These are phyloP conservation scores for Amorpha juglandis DNA, from an alignment of 2,888 invertebrate genomes.

Conservation along the genomic window DNA sequence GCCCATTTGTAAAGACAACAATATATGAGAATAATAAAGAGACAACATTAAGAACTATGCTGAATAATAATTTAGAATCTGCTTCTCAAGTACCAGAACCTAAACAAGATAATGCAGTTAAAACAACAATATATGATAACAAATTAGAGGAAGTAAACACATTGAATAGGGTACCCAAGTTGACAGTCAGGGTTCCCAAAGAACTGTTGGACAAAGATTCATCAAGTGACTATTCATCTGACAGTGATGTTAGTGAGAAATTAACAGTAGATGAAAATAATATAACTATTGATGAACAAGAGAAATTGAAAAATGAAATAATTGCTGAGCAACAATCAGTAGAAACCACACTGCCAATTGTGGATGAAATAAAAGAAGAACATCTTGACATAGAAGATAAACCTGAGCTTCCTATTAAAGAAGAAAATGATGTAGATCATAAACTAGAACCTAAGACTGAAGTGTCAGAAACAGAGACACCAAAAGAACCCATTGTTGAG, in stretches of 20 bases:
- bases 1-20: slow-evolving; percentile 77
- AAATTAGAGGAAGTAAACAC: slow-evolving; percentile 73
- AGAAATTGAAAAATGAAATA: slow-evolving; percentile 38
- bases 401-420: slow-evolving; percentile 50
- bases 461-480: slow-evolving; percentile 52
- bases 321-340: slow-evolving; percentile 31
- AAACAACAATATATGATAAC: slow-evolving; percentile 79
- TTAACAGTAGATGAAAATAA: slow-evolving; percentile 83
- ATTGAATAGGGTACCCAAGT: slow-evolving; percentile 86
- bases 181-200: slow-evolving; percentile 87
- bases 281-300: slow-evolving; percentile 46
- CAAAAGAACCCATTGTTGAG: slow-evolving; percentile 61
- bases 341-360: slow-evolving; percentile 36
- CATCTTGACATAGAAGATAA: slow-evolving; percentile 43
- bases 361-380: slow-evolving; percentile 45
- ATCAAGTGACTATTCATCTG: slow-evolving; percentile 81
- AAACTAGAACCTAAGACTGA: slow-evolving; percentile 67
- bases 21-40: slow-evolving; percentile 74
- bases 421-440: slow-evolving; percentile 50
- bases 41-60: slow-evolving; percentile 64
- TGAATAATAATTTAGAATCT: slow-evolving; percentile 72
- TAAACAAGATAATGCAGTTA: slow-evolving; percentile 69
- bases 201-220: slow-evolving; percentile 82
- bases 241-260: slow-evolving; percentile 86
- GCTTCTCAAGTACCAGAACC: slow-evolving; percentile 54